These are phyloP conservation scores for Nephila pilipes DNA, from an alignment of 1,140 invertebrate species.

Conservation along the genomic window DNA sequence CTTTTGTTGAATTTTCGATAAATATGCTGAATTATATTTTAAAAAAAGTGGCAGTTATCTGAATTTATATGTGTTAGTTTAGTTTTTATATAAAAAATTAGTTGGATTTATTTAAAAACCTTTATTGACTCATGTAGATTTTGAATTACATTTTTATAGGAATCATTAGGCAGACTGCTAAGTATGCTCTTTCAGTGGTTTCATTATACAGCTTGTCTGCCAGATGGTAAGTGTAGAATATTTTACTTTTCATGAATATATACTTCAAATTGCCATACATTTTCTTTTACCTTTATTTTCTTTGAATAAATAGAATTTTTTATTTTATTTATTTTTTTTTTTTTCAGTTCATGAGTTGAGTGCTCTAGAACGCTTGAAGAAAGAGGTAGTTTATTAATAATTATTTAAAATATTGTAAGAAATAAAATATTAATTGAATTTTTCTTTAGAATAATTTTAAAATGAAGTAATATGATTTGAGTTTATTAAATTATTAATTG, in stretches of 20 bases:
- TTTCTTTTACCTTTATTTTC: not conserved
- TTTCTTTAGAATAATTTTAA: not conserved
- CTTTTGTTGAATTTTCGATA: too few species aligned
- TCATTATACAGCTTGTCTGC: slow-evolving; percentile 97
- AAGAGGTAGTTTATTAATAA: slow-evolving; percentile 83
- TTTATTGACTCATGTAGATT: not conserved
- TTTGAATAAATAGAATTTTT: not conserved
- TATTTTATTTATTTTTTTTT: slow-evolving; percentile 70
- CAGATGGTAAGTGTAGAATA: slow-evolving; percentile 88
- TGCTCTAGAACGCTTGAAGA: slow-evolving; percentile 94
- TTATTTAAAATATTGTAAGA: too few species aligned
- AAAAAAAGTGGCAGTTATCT: too few species aligned
- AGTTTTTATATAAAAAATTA: too few species aligned
- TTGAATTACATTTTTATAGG: slow-evolving; percentile 82
- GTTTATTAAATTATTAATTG: not conserved
- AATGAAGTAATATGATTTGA: not conserved
- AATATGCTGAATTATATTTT: too few species aligned
- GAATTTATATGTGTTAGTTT: too few species aligned
- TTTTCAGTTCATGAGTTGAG: slow-evolving; percentile 88
- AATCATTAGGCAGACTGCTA: slow-evolving; percentile 94
- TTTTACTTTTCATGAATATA: not conserved
- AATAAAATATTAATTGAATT: too few species aligned
- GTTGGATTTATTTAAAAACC: too few species aligned
- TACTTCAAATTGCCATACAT: too few species aligned
- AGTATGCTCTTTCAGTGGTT: slow-evolving; percentile 99